phyloP scores from a whole-genome alignment of 2,888 invertebrate genomes.

The Blastobasis lacticolella region DNA sequence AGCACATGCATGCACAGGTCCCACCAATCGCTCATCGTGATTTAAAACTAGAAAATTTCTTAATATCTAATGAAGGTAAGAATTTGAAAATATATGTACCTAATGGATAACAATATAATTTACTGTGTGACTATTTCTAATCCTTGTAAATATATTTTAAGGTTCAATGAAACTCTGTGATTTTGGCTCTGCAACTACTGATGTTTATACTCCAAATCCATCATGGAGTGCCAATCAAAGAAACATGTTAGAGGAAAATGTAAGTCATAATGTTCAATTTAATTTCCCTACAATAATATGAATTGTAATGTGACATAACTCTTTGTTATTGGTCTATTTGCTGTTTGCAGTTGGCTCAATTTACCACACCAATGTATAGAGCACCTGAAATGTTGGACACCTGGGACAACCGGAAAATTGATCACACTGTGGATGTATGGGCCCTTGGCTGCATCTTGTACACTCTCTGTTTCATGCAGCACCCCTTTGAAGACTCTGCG shows the following conservation, averaged over 20 bases:
- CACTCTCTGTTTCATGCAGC: conserved; percentile 92
- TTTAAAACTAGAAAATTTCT: conserved; percentile 96
- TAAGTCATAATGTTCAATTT: conserved; percentile 43
- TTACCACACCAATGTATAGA: conserved; percentile 95
- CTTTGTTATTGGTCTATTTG: background rate
- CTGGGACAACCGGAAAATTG: conserved; percentile 96
- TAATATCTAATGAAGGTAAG: conserved; percentile 87
- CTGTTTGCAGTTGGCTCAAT: conserved; percentile 78
- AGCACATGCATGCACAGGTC: conserved; percentile 93
- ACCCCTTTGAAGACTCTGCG: conserved; percentile 97
- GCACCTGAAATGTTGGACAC: conserved; percentile 99
- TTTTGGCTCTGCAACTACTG: conserved; percentile 95
- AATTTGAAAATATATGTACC: too few species aligned
- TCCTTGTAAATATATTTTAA: conserved; percentile 19
- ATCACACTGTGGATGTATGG: conserved; percentile 95
- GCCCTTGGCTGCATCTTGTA: conserved; percentile 97
- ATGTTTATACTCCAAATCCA: conserved; percentile 86
- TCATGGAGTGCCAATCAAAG: conserved; percentile 95
- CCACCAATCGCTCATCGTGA: conserved; percentile 97
- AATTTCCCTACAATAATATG: too few species aligned
- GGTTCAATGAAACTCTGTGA: conserved; percentile 93
- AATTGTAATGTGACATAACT: too few species aligned
- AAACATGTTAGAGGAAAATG: conserved; percentile 94
- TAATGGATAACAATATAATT: too few species aligned
- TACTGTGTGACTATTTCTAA: too few species aligned